phyloP scores from a whole-genome alignment of 2,113 vertebrate species.

The Microcebus murinus region DNA sequence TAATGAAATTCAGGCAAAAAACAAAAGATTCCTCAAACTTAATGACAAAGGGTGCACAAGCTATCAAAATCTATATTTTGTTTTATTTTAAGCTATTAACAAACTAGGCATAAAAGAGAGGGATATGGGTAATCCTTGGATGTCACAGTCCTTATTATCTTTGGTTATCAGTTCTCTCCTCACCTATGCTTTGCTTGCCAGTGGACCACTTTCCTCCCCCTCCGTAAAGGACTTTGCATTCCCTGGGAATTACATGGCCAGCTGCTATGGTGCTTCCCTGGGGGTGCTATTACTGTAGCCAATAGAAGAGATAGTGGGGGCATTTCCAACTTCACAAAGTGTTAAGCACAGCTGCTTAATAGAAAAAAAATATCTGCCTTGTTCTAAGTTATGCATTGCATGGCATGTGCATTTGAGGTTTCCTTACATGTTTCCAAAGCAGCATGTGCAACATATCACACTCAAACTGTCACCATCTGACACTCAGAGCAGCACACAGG shows the following conservation, averaged over 20 bases:
- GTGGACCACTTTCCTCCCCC: background rate
- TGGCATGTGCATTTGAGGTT: slow-evolving; percentile 37
- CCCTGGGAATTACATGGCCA: slow-evolving; percentile 15
- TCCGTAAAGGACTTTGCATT: background rate
- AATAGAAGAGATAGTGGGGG: background rate
- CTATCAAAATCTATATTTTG: background rate
- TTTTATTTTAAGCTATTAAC: background rate
- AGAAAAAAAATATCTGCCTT: background rate
- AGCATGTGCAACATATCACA: slow-evolving; percentile 59
- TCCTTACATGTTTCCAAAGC: slow-evolving; percentile 62
- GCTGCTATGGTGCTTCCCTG: background rate
- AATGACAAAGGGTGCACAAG: too few relatives aligned
- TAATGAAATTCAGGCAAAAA: too few relatives aligned
- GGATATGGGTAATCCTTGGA: background rate
- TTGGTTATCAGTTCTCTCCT: background rate
- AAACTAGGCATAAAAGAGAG: background rate
- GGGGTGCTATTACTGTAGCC: background rate
- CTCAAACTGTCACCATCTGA: slow-evolving; percentile 52
- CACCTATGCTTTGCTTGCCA: background rate
- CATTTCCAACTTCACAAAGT: slow-evolving; percentile 26
- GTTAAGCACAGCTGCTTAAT: slow-evolving; percentile 52
- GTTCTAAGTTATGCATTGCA: slow-evolving; percentile 1
- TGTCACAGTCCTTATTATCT: background rate
- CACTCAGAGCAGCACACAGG: slow-evolving; percentile 8
- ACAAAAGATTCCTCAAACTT: too few relatives aligned